Evolutionary conservation across 2,113 vertebrate species (phyloP).

Genomic region (Dinomys branickii): DNA sequence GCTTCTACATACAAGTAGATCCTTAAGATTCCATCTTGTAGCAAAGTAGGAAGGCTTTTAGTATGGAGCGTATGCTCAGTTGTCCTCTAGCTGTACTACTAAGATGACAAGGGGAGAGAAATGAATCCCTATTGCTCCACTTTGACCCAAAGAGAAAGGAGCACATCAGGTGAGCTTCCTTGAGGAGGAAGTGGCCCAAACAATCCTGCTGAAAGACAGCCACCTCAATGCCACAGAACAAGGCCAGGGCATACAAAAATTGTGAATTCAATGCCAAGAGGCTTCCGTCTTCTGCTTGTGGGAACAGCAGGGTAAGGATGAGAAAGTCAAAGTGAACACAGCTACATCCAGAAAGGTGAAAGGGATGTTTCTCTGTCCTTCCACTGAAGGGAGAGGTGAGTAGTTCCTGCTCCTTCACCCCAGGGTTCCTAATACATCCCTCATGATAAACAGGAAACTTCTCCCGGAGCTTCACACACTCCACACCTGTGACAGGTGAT

Average conservation of each 20-base stretch:
- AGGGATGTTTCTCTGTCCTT: not conserved
- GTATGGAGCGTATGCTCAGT: not conserved
- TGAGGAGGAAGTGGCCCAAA: not conserved
- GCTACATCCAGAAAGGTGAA: not conserved
- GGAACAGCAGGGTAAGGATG: not conserved
- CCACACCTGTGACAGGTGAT: too few relatives aligned
- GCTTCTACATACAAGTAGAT: not conserved
- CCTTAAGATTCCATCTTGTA: rapidly evolving
- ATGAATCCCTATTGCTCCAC: not conserved
- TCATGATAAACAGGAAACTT: too few relatives aligned
- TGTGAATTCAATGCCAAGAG: not conserved
- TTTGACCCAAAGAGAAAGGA: not conserved
- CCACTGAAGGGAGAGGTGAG: too few relatives aligned
- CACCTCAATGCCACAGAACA: not conserved
- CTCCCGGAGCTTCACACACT: not conserved
- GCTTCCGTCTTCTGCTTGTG: not conserved
- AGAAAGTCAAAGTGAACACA: not conserved
- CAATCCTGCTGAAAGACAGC: too few relatives aligned
- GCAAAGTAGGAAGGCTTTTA: not conserved
- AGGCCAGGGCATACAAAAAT: not conserved
- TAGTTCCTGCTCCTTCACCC: not conserved
- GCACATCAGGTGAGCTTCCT: too few relatives aligned
- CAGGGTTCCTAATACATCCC: not conserved
- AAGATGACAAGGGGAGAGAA: too few relatives aligned
- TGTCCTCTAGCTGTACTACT: not conserved